These are phyloP conservation scores for Hermaeophaga mercurialis DNA, from an alignment of 2,888 invertebrate genomes.

Conservation along the genomic window DNA sequence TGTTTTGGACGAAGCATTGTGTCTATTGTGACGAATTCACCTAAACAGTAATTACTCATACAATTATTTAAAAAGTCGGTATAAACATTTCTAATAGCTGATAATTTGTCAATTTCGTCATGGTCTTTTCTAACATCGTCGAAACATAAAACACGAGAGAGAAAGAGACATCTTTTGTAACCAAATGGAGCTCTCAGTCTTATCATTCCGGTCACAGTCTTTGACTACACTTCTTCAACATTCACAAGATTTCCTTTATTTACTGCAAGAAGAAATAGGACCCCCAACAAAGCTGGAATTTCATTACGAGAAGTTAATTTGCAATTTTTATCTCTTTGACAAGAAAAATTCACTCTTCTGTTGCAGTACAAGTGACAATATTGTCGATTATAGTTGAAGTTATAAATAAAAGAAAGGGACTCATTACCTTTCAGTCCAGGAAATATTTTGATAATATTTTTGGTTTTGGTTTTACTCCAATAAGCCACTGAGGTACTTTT, in stretches of 20 bases:
- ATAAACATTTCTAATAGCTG: conserved; percentile 14
- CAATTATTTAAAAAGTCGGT: conserved; percentile 11
- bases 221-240: conserved; percentile 1
- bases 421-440: background rate
- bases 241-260: conserved; percentile 10
- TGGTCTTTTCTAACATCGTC: conserved; percentile 5
- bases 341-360: background rate
- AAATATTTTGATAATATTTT: background rate
- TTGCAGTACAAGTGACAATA: background rate
- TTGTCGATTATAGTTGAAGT: background rate
- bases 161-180: conserved; percentile 13
- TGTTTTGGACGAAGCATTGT: background rate
- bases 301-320: conserved; percentile 7
- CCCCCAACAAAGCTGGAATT: conserved; percentile 12
- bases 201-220: conserved; percentile 7
- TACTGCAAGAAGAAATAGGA: conserved; percentile 1
- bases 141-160: conserved; percentile 9
- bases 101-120: background rate
- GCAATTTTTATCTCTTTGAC: conserved; percentile 10
- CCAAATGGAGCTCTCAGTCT: conserved; percentile 1
- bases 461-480: background rate
- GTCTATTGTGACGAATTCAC: conserved; percentile 34
- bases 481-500: too few relatives aligned
- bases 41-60: conserved; percentile 14
- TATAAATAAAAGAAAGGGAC: background rate